Evolutionary conservation across 2,113 vertebrate species (phyloP).

Genomic region (Coregonus clupeaformis): DNA sequence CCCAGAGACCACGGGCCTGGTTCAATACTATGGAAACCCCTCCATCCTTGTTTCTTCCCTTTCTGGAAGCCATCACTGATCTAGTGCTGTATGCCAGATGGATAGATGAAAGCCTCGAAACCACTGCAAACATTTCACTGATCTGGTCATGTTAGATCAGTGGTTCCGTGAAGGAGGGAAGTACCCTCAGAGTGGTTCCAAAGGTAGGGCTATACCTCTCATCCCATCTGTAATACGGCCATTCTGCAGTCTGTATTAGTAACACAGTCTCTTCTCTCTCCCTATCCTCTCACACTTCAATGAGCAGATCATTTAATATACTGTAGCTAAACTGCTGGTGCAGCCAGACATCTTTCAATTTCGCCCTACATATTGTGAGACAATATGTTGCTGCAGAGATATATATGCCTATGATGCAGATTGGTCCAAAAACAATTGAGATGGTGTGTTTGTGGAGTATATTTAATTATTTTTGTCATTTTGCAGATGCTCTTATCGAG

Average conservation of each 20-base stretch:
- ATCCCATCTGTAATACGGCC: no score
- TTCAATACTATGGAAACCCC: not conserved
- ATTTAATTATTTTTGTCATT: constrained; percentile 1
- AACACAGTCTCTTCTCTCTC: not conserved
- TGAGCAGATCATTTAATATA: constrained; percentile 1
- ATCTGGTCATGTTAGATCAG: no score
- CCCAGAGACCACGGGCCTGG: not conserved
- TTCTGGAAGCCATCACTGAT: not conserved
- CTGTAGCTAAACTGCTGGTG: constrained; percentile 34
- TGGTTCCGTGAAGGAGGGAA: no score
- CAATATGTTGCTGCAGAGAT: constrained; percentile 18
- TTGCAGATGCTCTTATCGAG: not conserved
- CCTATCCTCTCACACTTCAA: constrained; percentile 16
- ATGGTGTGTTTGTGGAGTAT: constrained; percentile 22
- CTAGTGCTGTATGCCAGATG: not conserved
- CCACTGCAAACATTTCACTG: not conserved
- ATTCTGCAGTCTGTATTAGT: not conserved
- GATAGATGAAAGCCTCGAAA: not conserved
- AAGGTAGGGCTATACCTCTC: no score
- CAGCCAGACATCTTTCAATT: constrained; percentile 39
- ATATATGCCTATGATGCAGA: constrained; percentile 31
- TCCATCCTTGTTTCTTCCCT: not conserved
- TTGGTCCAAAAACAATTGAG: constrained; percentile 41
- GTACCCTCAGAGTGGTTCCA: no score
- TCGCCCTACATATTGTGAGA: constrained; percentile 37